Base-by-base conservation (phyloP, 2,113 vertebrate species). In the Calidris pygmaea region DNA sequence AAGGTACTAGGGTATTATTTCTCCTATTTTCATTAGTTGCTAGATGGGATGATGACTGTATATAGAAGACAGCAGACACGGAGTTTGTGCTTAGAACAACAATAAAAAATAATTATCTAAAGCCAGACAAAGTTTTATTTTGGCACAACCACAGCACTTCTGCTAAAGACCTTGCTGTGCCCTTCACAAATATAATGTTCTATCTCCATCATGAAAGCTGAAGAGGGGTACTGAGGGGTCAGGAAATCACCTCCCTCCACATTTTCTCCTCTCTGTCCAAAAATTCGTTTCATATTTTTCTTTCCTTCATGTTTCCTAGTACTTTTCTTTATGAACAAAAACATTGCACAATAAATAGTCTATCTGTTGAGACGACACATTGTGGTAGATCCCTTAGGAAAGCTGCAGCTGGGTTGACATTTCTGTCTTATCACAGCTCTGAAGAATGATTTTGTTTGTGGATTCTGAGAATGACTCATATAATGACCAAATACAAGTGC, bases 401-500 rank as follows among this genome's bases (percentile, higher is more conserved):
- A 81, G 58, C 76, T 92, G 89, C 48, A 87, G 53, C 48, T 92
- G 73, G 80, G 68, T 85, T 93, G 90, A 89, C 55, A 79, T 75
- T 88, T 90, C 89, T 95, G 80, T 89, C 73, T 93, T 62, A 53
- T 94, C 86, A 29, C 26, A 65, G 43, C 76, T 90, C 79, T 93
- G 76, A 87, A 95, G 85, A 84, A 87, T 80, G 65, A 39, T 65
- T 93, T 93, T 95, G 68, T 82, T 94, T 95, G 88, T 90, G 86
- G 73, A 68, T 95, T 75, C 8, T 1, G 88, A 84, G 70, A 89
- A 75, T 66, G 53, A 89, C 45, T 94, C 84, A 68, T 55, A n/a
- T 75, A 78, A 93, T 87, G 88, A 82, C 58, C 73, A 76, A 87
- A 56, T 14, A 45, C 35, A 92, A 87, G 18, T 48, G n/a, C 35